phyloP scores from a whole-genome alignment of 2,888 invertebrate species.

The Meliscaeva auricollis region DNA sequence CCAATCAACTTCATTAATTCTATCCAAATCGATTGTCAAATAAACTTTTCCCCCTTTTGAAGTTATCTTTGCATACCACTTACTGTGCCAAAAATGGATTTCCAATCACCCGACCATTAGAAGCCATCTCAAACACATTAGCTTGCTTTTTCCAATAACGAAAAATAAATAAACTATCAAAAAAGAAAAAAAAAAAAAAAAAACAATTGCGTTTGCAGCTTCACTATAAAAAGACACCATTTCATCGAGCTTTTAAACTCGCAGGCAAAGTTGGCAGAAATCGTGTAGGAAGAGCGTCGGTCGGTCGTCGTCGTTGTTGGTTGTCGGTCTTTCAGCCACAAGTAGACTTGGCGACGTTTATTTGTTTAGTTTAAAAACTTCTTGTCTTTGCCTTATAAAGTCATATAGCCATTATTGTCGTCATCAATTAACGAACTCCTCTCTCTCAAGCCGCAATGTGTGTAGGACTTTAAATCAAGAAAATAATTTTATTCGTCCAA shows the following conservation, averaged over 20 bases:
- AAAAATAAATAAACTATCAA: background rate
- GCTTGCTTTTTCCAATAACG: background rate
- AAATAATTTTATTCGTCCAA: constrained; percentile 7
- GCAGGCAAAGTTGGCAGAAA: constrained; percentile 22
- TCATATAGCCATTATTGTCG: constrained; percentile 43
- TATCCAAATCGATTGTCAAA: constrained; percentile 31
- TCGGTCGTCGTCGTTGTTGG: background rate
- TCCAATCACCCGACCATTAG: constrained; percentile 70
- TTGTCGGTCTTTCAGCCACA: constrained; percentile 22
- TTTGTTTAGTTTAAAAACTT: constrained; percentile 65
- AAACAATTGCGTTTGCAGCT: constrained; percentile 10
- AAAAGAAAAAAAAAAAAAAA: background rate
- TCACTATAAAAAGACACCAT: background rate
- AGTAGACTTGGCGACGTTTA: constrained; percentile 67
- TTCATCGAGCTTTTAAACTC: constrained; percentile 22
- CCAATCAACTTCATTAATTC: constrained; percentile 28
- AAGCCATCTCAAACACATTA: constrained; percentile 65
- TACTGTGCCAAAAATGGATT: constrained; percentile 68
- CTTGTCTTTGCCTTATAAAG: constrained; percentile 73
- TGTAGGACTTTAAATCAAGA: constrained; percentile 54
- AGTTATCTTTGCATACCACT: constrained; percentile 61
- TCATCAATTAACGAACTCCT: constrained; percentile 54
- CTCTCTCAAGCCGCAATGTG: constrained; percentile 10
- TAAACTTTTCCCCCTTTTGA: background rate
- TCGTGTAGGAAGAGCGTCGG: constrained; percentile 56